Base-by-base conservation (phyloP, 2,797 vertebrate species). In the Melopsittacus undulatus region DNA sequence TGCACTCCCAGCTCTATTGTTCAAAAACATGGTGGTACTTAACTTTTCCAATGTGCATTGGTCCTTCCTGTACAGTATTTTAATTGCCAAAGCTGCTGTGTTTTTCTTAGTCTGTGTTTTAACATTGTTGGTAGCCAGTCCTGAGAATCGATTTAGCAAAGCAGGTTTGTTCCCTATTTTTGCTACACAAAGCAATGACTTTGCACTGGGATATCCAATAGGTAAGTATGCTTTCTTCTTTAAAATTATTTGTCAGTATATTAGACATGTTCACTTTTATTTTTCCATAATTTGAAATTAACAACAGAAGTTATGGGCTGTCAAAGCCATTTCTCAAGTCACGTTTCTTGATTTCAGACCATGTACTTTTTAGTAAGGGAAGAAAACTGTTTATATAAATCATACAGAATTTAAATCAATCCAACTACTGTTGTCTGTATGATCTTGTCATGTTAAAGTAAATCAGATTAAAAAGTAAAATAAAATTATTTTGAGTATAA, bases 131-230 rank as follows among this genome's bases (percentile, higher is more conserved):
- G 98, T 99, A 51, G 97, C 99, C 83, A 98, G 95, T 96, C 99
- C 99, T 21, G 98, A 99, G 38, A 98, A 97, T 49, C 98, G 99
- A 73, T 99, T 98, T 92, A 98, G 98, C 90, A 99, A 99, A 96
- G 99, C 99, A 18, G 99, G 99, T 57, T 98, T 99, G 46, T 99
- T 98, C 96, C 98, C 99, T 66, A 99, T 99, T 97, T 99, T 99
- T 98, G 99, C 99, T 92, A 99, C 99, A 76, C 99, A 99, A 94
- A 99, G 99, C 98, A 99, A 99, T 96, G 99, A 99, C 97, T 99
- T 99, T 98, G 99, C 99, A 66, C 91, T 99, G 97, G 99, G 99
- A 77, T 99, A 99, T 97, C 99, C 99, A 80, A 99, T 99, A 96
- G 99, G 99, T 99, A 97, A 98, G 98, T 94, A 64, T 51, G 51